Conservation (phyloP, 2,113 vertebrate species). For the Pterocles orientalis region DNA sequence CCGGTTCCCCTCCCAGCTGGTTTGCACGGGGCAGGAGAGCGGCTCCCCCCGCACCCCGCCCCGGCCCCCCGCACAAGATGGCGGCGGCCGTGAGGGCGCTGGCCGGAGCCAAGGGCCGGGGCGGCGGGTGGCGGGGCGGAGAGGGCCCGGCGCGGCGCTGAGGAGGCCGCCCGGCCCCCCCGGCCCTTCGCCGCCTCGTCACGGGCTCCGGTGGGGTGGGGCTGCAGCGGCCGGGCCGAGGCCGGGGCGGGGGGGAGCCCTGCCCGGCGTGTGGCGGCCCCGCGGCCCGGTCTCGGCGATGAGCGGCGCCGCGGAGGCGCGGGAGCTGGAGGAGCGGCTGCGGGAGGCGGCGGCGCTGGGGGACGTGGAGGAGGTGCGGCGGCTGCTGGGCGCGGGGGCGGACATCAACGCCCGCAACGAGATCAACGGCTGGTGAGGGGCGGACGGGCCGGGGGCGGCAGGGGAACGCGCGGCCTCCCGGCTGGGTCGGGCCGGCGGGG, state of each 20-base stretch:
- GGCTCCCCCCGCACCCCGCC: too few species aligned
- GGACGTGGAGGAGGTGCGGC: slow-evolving; percentile 82
- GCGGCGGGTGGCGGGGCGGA: too few species aligned
- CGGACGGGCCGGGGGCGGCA: background rate
- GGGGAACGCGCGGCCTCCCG: too few species aligned
- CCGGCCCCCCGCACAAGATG: background rate
- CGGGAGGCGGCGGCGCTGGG: slow-evolving; percentile 87
- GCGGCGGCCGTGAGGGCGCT: background rate
- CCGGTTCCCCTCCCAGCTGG: accelerated
- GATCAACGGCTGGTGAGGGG: slow-evolving; percentile 84
- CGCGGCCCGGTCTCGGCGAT: background rate
- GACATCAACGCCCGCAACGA: slow-evolving; percentile 86
- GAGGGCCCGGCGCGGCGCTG: too few species aligned
- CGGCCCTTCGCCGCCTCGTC: too few species aligned
- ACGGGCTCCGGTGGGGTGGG: too few species aligned
- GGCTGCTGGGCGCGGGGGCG: slow-evolving; percentile 80
- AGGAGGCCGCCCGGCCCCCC: too few species aligned
- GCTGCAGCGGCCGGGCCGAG: background rate
- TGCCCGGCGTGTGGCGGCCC: background rate
- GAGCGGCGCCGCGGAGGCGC: background rate
- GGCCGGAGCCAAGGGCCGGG: background rate
- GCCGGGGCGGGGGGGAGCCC: slow-evolving; percentile 50
- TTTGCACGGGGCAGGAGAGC: background rate
- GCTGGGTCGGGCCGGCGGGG: background rate
- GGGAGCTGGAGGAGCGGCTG: slow-evolving; percentile 81